Percentiles rank a stretch among this genome's conserved stretches.
These are phyloP conservation scores for Hanleya hanleyi DNA, from an alignment of 2,888 invertebrate species.

Conservation along the genomic window DNA sequence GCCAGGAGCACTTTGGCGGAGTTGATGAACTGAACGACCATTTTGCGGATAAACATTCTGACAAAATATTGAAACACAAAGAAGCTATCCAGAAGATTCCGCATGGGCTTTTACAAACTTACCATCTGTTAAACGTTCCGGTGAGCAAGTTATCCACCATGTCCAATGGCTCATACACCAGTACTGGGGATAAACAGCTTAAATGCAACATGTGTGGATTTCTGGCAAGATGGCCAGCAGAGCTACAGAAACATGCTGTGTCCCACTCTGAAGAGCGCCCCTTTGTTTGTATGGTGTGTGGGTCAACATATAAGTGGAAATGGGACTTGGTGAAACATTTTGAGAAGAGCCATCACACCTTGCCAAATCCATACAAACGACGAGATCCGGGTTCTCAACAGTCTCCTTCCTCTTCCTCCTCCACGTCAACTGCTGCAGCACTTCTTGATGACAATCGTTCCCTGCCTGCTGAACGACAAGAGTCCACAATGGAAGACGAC, in stretches of 20 bases:
- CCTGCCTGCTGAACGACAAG: slow-evolving; percentile 16
- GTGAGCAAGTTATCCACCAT: slow-evolving; percentile 55
- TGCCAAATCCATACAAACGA: slow-evolving; percentile 70
- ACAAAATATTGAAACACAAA: slow-evolving; percentile 60
- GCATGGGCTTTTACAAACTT: slow-evolving; percentile 64
- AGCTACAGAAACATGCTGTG: slow-evolving; percentile 71
- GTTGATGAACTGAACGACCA: slow-evolving; percentile 70
- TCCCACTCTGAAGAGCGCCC: slow-evolving; percentile 70
- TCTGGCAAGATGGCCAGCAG: slow-evolving; percentile 70
- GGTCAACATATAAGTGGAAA: slow-evolving; percentile 71
- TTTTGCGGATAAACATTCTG: slow-evolving; percentile 61
- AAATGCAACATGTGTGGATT: slow-evolving; percentile 71
- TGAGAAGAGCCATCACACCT: slow-evolving; percentile 67
- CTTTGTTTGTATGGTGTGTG: slow-evolving; percentile 70
- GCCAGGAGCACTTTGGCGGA: slow-evolving; percentile 63
- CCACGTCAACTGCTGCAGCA: slow-evolving; percentile 35
- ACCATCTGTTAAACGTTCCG: slow-evolving; percentile 65
- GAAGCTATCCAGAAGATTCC: slow-evolving; percentile 66
- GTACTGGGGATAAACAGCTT: slow-evolving; percentile 54
- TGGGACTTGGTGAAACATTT: slow-evolving; percentile 73
- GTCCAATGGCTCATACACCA: slow-evolving; percentile 44
- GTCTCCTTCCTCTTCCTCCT: slow-evolving; percentile 3
- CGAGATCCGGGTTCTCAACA: slow-evolving; percentile 27
- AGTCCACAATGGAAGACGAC: not conserved
- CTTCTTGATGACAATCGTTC: slow-evolving; percentile 39